These are phyloP conservation scores for Ochlodes sylvanus DNA, from an alignment of 2,888 invertebrate species.

Conservation along the genomic window DNA sequence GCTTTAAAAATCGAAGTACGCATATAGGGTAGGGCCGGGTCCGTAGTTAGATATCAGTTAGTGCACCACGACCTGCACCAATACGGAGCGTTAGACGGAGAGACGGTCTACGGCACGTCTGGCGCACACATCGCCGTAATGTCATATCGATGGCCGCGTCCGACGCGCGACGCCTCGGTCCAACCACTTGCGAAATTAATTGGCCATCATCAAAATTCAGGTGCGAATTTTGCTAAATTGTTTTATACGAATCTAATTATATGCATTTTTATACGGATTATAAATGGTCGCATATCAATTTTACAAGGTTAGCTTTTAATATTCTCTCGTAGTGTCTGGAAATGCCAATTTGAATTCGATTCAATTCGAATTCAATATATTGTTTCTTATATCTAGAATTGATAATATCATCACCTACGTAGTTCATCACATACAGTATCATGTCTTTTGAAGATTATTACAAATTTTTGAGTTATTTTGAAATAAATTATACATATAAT, in stretches of 20 bases:
- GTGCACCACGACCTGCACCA: conserved; percentile 9
- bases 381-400: too few relatives aligned
- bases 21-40: background rate
- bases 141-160: background rate
- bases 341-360: too few relatives aligned
- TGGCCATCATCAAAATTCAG: background rate
- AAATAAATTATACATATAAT: too few relatives aligned
- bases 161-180: background rate
- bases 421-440: too few relatives aligned
- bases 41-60: background rate
- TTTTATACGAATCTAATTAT: too few relatives aligned
- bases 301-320: too few relatives aligned
- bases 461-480: too few relatives aligned
- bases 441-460: too few relatives aligned
- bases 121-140: conserved; percentile 30
- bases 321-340: too few relatives aligned
- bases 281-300: background rate
- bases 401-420: too few relatives aligned
- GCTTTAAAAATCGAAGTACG: background rate
- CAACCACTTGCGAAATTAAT: conserved; percentile 4
- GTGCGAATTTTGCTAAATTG: background rate
- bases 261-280: background rate
- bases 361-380: too few relatives aligned
- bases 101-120: conserved; percentile 8
- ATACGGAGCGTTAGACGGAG: background rate